Conservation (phyloP, 2,888 invertebrate species). For the Melinopterus prodromus region DNA sequence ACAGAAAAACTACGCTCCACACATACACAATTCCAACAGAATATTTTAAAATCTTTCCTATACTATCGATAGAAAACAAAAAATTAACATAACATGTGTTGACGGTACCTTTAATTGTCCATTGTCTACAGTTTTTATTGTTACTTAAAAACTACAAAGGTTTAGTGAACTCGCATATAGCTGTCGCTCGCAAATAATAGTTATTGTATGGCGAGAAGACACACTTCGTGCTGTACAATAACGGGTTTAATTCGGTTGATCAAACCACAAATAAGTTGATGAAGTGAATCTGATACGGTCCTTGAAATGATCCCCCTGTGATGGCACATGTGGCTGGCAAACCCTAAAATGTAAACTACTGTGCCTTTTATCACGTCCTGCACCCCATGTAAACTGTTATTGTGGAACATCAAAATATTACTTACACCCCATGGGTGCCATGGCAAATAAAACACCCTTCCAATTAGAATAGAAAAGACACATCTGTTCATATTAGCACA, state of each 20-base stretch:
- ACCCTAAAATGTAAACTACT: not conserved
- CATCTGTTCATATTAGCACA: not conserved
- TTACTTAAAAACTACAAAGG: not conserved
- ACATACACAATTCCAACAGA: not conserved
- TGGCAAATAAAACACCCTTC: conserved; percentile 4
- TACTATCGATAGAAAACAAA: not conserved
- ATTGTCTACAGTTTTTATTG: not conserved
- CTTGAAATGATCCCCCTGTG: not conserved
- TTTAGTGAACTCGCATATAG: not conserved
- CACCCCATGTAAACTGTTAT: not conserved
- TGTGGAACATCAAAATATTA: not conserved
- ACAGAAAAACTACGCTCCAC: not conserved
- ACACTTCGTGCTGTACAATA: not conserved
- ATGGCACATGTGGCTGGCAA: not conserved
- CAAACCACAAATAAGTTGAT: not conserved
- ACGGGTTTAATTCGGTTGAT: not conserved
- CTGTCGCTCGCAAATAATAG: not conserved
- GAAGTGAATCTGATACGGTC: not conserved
- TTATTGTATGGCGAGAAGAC: too few relatives aligned
- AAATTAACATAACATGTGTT: not conserved
- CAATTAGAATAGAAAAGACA: not conserved
- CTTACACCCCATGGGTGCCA: not conserved
- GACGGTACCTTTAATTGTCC: not conserved
- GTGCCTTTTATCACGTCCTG: not conserved
- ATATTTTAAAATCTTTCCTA: not conserved